Evolutionary conservation across 2,113 vertebrate species (phyloP).

Genomic region (Macrotis lagotis): DNA sequence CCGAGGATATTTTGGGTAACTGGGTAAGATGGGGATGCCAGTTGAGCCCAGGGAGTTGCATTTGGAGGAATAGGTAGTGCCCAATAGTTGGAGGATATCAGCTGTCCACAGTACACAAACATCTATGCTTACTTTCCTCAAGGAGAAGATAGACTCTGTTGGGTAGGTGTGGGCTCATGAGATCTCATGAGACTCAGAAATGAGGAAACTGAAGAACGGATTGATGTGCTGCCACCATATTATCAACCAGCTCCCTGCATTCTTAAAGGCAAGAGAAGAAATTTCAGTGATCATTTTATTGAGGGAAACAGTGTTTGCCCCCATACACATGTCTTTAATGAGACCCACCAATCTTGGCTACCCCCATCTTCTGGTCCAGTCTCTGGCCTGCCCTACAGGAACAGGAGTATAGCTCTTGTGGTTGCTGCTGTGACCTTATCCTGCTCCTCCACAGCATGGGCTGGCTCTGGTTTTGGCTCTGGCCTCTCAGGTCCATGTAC

Average conservation of each 20-base stretch:
- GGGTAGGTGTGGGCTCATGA: too few relatives aligned
- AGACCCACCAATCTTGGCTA: background rate
- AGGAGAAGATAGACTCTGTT: background rate
- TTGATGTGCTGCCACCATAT: background rate
- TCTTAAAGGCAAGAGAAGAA: background rate
- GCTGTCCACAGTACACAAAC: background rate
- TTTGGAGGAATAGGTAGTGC: background rate
- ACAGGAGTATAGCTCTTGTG: background rate
- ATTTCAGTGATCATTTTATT: slow-evolving; percentile 2
- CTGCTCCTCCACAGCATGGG: background rate
- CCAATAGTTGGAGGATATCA: background rate
- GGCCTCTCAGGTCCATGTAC: background rate
- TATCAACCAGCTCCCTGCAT: background rate
- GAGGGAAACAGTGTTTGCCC: background rate
- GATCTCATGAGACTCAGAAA: background rate
- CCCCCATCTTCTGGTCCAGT: background rate
- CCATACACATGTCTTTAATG: background rate
- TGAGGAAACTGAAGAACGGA: background rate
- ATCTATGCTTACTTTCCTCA: background rate
- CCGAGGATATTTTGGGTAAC: background rate
- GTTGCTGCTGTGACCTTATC: background rate
- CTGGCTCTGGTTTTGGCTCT: background rate
- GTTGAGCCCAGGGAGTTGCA: background rate
- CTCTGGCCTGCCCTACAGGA: background rate
- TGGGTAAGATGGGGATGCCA: background rate